Conservation (phyloP, 2,797 vertebrate genomes). For the Dromococcyx pavoninus region DNA sequence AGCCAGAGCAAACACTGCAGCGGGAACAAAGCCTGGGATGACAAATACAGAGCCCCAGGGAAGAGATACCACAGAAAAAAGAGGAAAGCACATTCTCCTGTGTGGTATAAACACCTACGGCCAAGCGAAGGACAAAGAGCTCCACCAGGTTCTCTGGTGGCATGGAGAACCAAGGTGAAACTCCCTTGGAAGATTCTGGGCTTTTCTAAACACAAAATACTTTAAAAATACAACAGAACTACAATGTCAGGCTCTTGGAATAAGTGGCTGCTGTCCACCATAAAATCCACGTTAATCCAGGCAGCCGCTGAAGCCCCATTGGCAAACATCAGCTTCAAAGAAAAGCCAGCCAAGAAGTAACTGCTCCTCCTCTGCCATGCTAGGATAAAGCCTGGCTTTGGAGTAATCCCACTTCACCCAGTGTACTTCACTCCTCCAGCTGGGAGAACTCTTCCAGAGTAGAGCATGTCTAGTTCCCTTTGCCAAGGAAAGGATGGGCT, state of each 20-base stretch:
- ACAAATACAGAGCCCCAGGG: background rate
- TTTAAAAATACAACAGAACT: background rate
- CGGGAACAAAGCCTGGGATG: background rate
- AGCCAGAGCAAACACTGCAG: slow-evolving; percentile 8
- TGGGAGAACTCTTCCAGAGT: background rate
- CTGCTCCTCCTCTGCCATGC: background rate
- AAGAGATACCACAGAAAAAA: background rate
- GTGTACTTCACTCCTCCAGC: background rate
- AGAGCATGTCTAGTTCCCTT: background rate
- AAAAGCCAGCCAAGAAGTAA: background rate
- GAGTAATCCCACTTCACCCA: background rate
- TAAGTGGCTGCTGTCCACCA: background rate
- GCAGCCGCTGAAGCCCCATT: background rate
- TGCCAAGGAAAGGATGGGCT: background rate
- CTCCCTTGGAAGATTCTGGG: accelerated
- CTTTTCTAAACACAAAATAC: background rate
- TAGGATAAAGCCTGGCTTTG: background rate
- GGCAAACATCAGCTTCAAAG: background rate
- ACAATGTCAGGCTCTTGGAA: background rate
- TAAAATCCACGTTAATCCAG: background rate
- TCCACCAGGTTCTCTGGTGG: background rate
- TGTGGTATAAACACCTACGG: accelerated
- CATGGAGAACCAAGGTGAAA: background rate
- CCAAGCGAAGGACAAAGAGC: background rate
- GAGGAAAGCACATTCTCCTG: background rate